Percentiles rank a stretch among this genome's conserved stretches.
These are phyloP conservation scores for Pungitius pungitius DNA, from an alignment of 2,113 vertebrate species.

Conservation along the genomic window DNA sequence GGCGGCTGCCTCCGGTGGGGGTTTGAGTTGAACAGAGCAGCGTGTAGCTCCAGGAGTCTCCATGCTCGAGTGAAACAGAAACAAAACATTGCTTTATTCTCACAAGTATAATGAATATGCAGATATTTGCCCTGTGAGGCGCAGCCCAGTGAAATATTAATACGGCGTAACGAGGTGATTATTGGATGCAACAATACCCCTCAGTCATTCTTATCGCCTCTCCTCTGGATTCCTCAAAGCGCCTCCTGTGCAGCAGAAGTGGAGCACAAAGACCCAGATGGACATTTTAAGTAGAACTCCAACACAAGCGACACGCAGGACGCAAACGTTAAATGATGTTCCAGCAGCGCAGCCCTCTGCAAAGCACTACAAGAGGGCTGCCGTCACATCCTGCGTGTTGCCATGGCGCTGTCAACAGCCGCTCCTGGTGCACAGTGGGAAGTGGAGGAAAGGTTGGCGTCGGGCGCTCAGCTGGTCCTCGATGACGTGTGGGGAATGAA, in stretches of 20 bases:
- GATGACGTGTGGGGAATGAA: not conserved
- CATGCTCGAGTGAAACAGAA: not conserved
- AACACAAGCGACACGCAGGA: conserved; percentile 5
- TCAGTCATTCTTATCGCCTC: conserved; percentile 4
- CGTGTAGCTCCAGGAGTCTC: not conserved
- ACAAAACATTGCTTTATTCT: conserved; percentile 10
- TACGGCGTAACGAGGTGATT: conserved; percentile 10
- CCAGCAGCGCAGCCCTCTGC: not conserved
- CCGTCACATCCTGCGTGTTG: conserved; percentile 30
- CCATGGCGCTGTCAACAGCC: conserved; percentile 41
- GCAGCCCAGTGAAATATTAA: conserved; percentile 29
- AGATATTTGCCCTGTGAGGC: conserved; percentile 16
- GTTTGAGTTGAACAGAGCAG: conserved; percentile 1
- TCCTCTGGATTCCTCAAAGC: conserved; percentile 20
- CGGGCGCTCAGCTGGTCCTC: not conserved
- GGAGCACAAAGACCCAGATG: conserved; percentile 1
- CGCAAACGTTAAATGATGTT: conserved; percentile 4
- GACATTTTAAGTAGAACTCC: conserved; percentile 2
- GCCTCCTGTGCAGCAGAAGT: not conserved
- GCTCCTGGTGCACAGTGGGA: conserved; percentile 18
- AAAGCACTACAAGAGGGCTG: not conserved
- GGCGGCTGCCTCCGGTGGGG: not conserved
- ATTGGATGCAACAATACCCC: conserved; percentile 4
- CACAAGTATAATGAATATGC: conserved; percentile 7
- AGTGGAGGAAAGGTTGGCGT: not conserved